phyloP scores from a whole-genome alignment of 2,888 invertebrate species.

The Drosophila anomalata region DNA sequence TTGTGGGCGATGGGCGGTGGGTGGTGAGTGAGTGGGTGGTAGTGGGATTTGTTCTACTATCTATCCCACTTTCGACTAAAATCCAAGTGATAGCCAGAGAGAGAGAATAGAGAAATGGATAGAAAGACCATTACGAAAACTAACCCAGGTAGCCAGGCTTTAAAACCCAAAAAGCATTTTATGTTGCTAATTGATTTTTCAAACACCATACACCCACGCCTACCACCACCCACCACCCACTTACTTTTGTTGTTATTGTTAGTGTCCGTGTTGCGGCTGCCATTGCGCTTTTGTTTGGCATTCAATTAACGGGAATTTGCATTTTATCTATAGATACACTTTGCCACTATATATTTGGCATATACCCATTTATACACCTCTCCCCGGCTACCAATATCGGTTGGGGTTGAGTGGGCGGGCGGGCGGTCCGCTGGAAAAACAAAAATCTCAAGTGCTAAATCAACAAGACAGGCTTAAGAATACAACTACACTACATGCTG shows the following conservation, averaged over 20 bases:
- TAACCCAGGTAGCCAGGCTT: conserved; percentile 27
- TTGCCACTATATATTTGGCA: conserved; percentile 30
- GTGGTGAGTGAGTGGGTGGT: background rate
- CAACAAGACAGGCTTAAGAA: conserved; percentile 20
- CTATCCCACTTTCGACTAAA: conserved; percentile 22
- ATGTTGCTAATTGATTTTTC: conserved; percentile 75
- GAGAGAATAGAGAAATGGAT: conserved; percentile 8
- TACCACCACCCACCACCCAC: background rate
- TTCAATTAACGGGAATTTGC: conserved; percentile 77
- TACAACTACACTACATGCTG: background rate
- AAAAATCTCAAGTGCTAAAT: conserved; percentile 42
- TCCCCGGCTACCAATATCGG: background rate
- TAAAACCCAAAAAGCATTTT: conserved; percentile 63
- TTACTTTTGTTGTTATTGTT: background rate
- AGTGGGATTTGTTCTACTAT: conserved; percentile 13
- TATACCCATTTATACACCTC: background rate
- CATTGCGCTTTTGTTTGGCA: conserved; percentile 65
- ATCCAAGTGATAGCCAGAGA: conserved; percentile 12
- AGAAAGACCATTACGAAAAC: conserved; percentile 37
- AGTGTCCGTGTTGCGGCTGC: conserved; percentile 30
- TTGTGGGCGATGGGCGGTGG: background rate
- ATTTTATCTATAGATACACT: conserved; percentile 61
- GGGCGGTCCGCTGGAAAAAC: conserved; percentile 13
- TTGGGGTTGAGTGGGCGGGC: conserved; percentile 11
- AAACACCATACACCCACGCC: conserved; percentile 39